Conservation (phyloP, 1,140 invertebrate species). For the Diabrotica undecimpunctata region DNA sequence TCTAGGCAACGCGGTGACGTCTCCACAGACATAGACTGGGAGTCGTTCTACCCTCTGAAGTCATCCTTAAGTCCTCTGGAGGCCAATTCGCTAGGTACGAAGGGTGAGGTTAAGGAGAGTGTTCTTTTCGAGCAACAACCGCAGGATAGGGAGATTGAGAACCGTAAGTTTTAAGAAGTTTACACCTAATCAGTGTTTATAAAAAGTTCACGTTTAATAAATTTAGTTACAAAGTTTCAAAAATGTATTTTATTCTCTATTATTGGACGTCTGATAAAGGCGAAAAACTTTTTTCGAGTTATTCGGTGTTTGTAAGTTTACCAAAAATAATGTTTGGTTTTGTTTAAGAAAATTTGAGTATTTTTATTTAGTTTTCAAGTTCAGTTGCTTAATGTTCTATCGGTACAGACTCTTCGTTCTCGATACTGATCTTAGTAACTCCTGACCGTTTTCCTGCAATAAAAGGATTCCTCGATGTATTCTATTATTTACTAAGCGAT, state of each 20-base stretch:
- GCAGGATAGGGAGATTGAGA: constrained; percentile 1
- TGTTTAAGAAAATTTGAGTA: no score
- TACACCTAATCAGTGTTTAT: no score
- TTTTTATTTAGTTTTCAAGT: no score
- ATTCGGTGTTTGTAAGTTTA: no score
- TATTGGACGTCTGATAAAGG: neutral
- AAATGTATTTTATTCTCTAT: neutral
- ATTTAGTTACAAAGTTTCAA: neutral
- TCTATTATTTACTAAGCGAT: no score
- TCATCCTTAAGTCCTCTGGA: neutral
- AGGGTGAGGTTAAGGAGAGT: neutral
- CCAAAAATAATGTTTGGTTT: no score
- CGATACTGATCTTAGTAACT: no score
- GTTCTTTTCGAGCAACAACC: constrained; percentile 10
- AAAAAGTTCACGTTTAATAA: neutral
- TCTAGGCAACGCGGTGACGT: constrained; percentile 17
- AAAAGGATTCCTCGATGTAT: no score
- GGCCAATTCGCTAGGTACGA: neutral
- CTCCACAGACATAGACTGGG: constrained; percentile 7
- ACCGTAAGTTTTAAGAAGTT: constrained; percentile 5
- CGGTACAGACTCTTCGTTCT: no score
- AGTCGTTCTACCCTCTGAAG: neutral
- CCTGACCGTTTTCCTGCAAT: no score
- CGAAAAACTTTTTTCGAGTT: no score
- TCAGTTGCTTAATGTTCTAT: no score